Evolutionary conservation across 2,888 invertebrate genomes (phyloP).

Genomic region (Parnassius apollo): DNA sequence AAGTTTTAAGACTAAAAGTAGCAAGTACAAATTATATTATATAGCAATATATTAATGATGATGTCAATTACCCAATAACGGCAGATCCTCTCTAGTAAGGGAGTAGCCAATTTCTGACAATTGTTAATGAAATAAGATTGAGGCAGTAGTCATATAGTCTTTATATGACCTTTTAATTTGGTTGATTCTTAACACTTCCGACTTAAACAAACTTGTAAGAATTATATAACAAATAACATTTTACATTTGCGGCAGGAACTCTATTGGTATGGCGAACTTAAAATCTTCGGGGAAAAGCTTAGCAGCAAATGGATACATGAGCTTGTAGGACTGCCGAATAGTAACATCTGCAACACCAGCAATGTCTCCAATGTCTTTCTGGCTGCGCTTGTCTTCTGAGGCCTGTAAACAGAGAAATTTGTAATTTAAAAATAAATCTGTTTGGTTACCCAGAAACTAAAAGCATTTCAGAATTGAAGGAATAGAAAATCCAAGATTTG

Average conservation of each 20-base stretch:
- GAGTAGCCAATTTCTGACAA: too few relatives aligned
- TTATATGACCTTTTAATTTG: too few relatives aligned
- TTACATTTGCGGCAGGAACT: slow-evolving; percentile 93
- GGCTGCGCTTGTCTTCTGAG: slow-evolving; percentile 95
- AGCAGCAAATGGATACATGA: slow-evolving; percentile 96
- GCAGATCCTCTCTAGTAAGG: too few relatives aligned
- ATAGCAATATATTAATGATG: too few relatives aligned
- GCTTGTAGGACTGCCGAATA: slow-evolving; percentile 97
- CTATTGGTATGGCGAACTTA: slow-evolving; percentile 96
- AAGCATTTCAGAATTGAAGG: too few relatives aligned
- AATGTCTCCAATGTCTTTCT: slow-evolving; percentile 98
- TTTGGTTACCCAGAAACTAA: too few relatives aligned
- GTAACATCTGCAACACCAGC: slow-evolving; percentile 99
- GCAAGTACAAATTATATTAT: too few relatives aligned
- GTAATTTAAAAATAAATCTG: not conserved
- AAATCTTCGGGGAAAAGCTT: slow-evolving; percentile 98
- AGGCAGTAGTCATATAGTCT: too few relatives aligned
- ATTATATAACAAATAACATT: slow-evolving; percentile 25
- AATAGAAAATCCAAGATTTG: too few relatives aligned
- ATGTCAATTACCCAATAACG: too few relatives aligned
- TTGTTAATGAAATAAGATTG: too few relatives aligned
- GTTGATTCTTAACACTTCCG: slow-evolving; percentile 6
- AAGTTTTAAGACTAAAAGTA: too few relatives aligned
- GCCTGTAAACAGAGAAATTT: slow-evolving; percentile 79
- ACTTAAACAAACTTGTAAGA: slow-evolving; percentile 5